phyloP scores from a whole-genome alignment of 37 sponge, comb jelly and placozoan species.

The Eunapius fragilis region DNA sequence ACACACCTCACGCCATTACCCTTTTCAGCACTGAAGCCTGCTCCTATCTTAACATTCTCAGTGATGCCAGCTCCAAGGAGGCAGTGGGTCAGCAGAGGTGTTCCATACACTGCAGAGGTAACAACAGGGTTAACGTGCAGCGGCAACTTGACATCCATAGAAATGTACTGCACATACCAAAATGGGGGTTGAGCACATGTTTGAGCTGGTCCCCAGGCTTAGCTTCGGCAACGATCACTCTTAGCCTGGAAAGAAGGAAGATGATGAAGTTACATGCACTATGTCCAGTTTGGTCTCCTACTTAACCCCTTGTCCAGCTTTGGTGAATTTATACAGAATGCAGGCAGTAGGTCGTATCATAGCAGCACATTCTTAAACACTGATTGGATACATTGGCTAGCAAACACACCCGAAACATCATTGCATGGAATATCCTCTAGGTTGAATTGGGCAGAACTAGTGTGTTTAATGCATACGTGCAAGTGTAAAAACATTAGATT shows the following conservation, averaged over 20 bases:
- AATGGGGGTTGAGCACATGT: conserved; percentile 79
- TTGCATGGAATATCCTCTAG: too few species aligned
- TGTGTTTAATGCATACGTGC: too few species aligned
- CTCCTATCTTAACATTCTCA: conserved; percentile 72
- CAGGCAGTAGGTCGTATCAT: too few species aligned
- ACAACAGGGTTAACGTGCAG: not conserved
- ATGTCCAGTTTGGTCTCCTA: too few species aligned
- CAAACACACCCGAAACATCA: too few species aligned
- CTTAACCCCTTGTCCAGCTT: too few species aligned
- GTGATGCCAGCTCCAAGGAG: conserved; percentile 73
- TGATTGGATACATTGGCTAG: too few species aligned
- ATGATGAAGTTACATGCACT: too few species aligned
- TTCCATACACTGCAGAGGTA: conserved; percentile 76
- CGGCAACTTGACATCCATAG: not conserved
- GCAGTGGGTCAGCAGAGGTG: conserved; percentile 81
- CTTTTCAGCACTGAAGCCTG: conserved; percentile 51
- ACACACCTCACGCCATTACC: conserved; percentile 23
- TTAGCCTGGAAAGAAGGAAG: conserved; percentile 32
- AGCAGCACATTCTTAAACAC: too few species aligned
- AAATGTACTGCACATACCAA: conserved; percentile 58
- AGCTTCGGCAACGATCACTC: conserved; percentile 21
- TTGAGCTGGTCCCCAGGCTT: conserved; percentile 73
- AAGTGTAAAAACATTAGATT: too few species aligned
- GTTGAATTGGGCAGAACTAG: too few species aligned
- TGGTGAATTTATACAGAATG: too few species aligned